A percentile compares a stretch with the other conserved stretches of the same genome.
Conservation (phyloP, 1,140 invertebrate genomes). For the Frieseomelitta varia region DNA sequence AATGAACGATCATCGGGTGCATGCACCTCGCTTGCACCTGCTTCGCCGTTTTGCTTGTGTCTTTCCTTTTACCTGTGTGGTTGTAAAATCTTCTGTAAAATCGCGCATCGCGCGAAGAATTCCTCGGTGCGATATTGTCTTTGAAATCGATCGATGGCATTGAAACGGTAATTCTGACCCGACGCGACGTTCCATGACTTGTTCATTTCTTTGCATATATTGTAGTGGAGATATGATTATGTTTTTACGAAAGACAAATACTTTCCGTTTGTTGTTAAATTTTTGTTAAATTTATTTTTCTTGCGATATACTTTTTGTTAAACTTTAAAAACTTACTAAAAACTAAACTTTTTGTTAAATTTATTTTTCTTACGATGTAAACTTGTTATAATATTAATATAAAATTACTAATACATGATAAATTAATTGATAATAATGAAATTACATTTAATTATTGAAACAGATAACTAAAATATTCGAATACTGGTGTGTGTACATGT, state of each 20-base stretch:
- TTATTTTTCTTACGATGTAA: not conserved
- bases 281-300: too few species aligned
- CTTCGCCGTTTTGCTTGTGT: not conserved
- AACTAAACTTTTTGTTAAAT: not conserved
- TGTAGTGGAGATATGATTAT: not conserved
- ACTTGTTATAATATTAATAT: not conserved
- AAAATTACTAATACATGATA: not conserved
- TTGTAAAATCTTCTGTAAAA: not conserved
- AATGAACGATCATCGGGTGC: slow-evolving; percentile 34
- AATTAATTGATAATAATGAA: too few species aligned
- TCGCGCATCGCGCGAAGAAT: not conserved
- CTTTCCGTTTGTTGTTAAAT: too few species aligned
- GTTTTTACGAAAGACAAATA: not conserved
- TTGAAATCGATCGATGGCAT: slow-evolving; percentile 44
- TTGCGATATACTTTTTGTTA: not conserved
- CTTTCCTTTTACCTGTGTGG: slow-evolving; percentile 25
- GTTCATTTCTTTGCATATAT: not conserved
- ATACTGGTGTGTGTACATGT: too few species aligned
- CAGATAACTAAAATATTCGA: too few species aligned
- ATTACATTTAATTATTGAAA: too few species aligned
- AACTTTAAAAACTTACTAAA: too few species aligned
- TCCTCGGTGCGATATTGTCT: not conserved
- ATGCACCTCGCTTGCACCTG: slow-evolving; percentile 25
- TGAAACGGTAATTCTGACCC: slow-evolving; percentile 55
- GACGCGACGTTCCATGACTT: slow-evolving; percentile 4